Evolutionary conservation across 2,797 vertebrate species (phyloP), one percentile per base, ranked within the genome.

Genomic region (Apodemus agrarius): DNA sequence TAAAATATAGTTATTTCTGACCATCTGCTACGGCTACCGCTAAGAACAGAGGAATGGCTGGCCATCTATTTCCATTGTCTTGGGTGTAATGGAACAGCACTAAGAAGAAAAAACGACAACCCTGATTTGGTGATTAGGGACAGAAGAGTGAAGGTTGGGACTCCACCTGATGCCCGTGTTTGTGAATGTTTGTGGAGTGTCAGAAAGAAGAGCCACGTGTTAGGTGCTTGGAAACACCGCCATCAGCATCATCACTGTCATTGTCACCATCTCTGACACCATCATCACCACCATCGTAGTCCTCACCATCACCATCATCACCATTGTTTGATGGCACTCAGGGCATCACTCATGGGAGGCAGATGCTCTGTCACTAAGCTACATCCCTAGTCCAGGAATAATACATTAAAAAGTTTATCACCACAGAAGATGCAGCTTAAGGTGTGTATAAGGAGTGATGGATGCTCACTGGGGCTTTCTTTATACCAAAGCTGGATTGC

Each of bases 21-120:
- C 67, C 76, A 88, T 17, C 10, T 3, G 5, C n/a, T 4, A 3
- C 37, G 3, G 11, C 63, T 4, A 3, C 37, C 4, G 11, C 63
- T 52, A 92, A 54, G 43, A 88, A 29, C 16, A 91, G 82, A 52
- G 37, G 34, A 52, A 22, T 87, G 40, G 4, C 89, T 95, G 94
- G 65, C 59, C 67, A 96, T 88, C 69, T 87, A 91, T n/a, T 88
- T 75, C 54, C 11, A 16, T 0, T 72, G 69, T 12, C 49, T 95
- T 95, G 40, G 84, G 49, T 90, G 80, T 69, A 87, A 37, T 49
- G 69, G 34, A 49, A 34, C 24, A 80, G 88, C 65, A 93, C 79
- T 89, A 31, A n/a, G 34, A 69, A 95, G 74, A 94, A 93, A 93
- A 97, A 76, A 84, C 10, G 9, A 91, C 97, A 98, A 49, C 29